Percentiles rank a stretch among this genome's conserved stretches.
Conservation (phyloP, 2,797 vertebrate genomes). For the Poeciliopsis infans region DNA sequence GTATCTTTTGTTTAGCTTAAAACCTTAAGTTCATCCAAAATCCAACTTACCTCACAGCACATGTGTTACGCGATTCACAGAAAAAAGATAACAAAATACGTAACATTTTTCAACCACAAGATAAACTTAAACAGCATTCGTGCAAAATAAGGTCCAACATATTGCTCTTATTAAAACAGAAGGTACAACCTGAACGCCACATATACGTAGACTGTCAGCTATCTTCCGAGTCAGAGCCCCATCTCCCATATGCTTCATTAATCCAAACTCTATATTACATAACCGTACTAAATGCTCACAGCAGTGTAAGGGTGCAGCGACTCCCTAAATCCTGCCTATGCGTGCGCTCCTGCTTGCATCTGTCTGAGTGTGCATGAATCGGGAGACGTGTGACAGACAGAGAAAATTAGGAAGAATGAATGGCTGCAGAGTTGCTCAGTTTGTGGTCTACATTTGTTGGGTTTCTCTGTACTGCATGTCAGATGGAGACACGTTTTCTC, state of each 20-base stretch:
- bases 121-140: background rate
- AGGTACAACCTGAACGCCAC: slow-evolving; percentile 26
- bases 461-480: slow-evolving; percentile 21
- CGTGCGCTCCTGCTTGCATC: slow-evolving; percentile 10
- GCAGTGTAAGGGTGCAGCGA: slow-evolving; percentile 68
- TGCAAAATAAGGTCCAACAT: background rate
- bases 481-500: slow-evolving; percentile 28
- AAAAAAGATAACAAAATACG: background rate
- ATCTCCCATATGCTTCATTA: slow-evolving; percentile 76
- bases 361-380: slow-evolving; percentile 12
- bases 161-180: slow-evolving; percentile 18
- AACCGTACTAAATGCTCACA: slow-evolving; percentile 79
- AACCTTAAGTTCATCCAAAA: background rate
- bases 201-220: slow-evolving; percentile 39
- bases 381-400: slow-evolving; percentile 40
- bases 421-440: slow-evolving; percentile 40
- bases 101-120: background rate
- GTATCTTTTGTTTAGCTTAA: background rate
- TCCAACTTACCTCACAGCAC: background rate
- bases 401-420: slow-evolving; percentile 56
- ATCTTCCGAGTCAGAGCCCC: slow-evolving; percentile 59
- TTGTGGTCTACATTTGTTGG: slow-evolving; percentile 45
- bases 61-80: background rate
- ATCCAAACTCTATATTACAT: slow-evolving; percentile 75
- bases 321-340: slow-evolving; percentile 31